Percentiles rank a stretch among this genome's conserved stretches.
Evolutionary conservation across 2,888 invertebrate genomes (phyloP).

Genomic region (Bedellia somnulentella): DNA sequence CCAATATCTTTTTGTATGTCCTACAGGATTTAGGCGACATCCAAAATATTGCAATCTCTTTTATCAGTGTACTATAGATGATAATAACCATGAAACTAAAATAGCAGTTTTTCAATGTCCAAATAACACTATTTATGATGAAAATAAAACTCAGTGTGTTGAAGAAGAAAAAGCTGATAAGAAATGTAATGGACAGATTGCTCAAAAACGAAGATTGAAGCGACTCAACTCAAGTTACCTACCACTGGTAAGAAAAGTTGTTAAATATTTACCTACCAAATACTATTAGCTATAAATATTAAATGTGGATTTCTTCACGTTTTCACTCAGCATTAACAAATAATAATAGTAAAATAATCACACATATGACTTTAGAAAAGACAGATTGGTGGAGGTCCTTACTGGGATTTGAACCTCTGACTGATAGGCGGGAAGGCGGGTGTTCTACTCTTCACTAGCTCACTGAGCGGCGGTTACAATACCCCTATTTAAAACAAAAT

Average conservation of each 20-base stretch:
- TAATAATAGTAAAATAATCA: too few species aligned
- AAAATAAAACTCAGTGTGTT: slow-evolving; percentile 71
- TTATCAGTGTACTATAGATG: slow-evolving; percentile 76
- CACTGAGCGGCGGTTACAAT: too few species aligned
- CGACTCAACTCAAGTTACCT: slow-evolving; percentile 46
- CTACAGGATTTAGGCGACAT: slow-evolving; percentile 81
- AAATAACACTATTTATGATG: slow-evolving; percentile 74
- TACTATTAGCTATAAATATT: too few species aligned
- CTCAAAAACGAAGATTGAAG: slow-evolving; percentile 56
- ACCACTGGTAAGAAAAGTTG: slow-evolving; percentile 64
- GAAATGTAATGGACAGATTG: slow-evolving; percentile 60
- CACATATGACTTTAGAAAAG: too few species aligned
- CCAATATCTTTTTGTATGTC: slow-evolving; percentile 74
- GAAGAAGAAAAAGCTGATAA: slow-evolving; percentile 61
- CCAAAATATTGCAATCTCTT: slow-evolving; percentile 82
- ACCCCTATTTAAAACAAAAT: too few species aligned
- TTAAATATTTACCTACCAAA: too few species aligned
- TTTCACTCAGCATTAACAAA: not conserved
- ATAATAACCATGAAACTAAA: slow-evolving; percentile 69
- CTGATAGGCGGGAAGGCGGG: too few species aligned
- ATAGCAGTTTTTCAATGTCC: slow-evolving; percentile 76
- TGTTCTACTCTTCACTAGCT: too few species aligned
- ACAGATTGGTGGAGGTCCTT: too few species aligned
- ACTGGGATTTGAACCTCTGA: too few species aligned
- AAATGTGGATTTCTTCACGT: too few species aligned